A percentile compares a stretch with the other conserved stretches of the same genome.
phyloP scores from a whole-genome alignment of 2,113 vertebrate species.

The Neolamprologus kungweensis region DNA sequence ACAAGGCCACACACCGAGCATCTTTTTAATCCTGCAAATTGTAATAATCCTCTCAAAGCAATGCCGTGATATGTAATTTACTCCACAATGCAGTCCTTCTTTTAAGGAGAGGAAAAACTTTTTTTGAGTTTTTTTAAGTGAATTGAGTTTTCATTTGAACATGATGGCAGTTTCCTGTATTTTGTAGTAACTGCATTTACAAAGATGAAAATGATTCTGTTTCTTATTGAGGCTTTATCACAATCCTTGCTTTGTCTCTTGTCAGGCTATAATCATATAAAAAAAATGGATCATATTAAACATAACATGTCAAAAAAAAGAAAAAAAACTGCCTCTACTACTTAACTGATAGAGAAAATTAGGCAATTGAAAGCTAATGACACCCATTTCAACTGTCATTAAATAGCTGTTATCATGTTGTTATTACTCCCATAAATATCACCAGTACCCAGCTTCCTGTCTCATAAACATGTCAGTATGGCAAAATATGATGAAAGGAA shows the following conservation, averaged over 20 bases:
- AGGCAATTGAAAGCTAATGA: neutral
- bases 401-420: neutral
- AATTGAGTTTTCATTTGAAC: neutral
- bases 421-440: neutral
- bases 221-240: neutral
- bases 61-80: slow-evolving; percentile 9
- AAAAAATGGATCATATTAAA: neutral
- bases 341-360: neutral
- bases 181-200: neutral
- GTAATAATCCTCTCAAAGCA: slow-evolving; percentile 3
- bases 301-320: neutral
- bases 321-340: neutral
- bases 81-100: neutral
- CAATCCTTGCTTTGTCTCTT: neutral
- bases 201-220: neutral
- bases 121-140: neutral
- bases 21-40: slow-evolving; percentile 12
- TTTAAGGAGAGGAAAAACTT: neutral
- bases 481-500: neutral
- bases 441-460: neutral
- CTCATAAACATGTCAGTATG: neutral
- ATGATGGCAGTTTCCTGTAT: neutral
- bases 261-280: neutral
- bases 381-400: neutral
- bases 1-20: neutral